A percentile compares a stretch with the other conserved stretches of the same genome.
These are phyloP conservation scores for Danionella cerebrum DNA, from an alignment of 2,113 vertebrate species.

Conservation along the genomic window DNA sequence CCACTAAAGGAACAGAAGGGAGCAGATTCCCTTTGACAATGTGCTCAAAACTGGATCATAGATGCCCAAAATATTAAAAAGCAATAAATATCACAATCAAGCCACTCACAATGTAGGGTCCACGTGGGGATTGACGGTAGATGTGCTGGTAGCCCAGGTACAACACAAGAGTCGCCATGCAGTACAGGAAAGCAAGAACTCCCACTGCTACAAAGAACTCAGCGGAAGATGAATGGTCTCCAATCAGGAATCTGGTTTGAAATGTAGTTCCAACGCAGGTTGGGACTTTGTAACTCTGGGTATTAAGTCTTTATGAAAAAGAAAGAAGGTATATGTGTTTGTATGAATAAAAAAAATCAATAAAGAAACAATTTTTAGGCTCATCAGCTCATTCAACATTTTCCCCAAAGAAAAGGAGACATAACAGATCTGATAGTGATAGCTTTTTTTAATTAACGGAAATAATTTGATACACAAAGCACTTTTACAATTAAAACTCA, in stretches of 20 bases:
- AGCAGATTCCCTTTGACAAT: too few species aligned
- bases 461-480: too few species aligned
- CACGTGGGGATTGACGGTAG: constrained; percentile 71
- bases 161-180: constrained; percentile 74
- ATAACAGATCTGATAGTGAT: too few species aligned
- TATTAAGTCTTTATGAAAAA: constrained; percentile 62
- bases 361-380: too few species aligned
- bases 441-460: too few species aligned
- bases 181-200: constrained; percentile 87
- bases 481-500: too few species aligned
- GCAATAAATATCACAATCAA: too few species aligned
- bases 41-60: too few species aligned
- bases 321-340: neutral
- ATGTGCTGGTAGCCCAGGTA: constrained; percentile 83
- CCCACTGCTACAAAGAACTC: constrained; percentile 88
- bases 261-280: constrained; percentile 46
- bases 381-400: too few species aligned
- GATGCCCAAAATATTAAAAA: too few species aligned
- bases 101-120: constrained; percentile 75
- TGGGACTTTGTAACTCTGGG: constrained; percentile 64
- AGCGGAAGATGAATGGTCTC: constrained; percentile 78
- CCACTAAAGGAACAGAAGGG: too few species aligned
- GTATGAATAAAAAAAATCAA: neutral
- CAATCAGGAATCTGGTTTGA: constrained; percentile 55
- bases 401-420: too few species aligned